Evolutionary conservation across 2,797 vertebrate genomes (phyloP).

Genomic region (Neoniphon sammara): DNA sequence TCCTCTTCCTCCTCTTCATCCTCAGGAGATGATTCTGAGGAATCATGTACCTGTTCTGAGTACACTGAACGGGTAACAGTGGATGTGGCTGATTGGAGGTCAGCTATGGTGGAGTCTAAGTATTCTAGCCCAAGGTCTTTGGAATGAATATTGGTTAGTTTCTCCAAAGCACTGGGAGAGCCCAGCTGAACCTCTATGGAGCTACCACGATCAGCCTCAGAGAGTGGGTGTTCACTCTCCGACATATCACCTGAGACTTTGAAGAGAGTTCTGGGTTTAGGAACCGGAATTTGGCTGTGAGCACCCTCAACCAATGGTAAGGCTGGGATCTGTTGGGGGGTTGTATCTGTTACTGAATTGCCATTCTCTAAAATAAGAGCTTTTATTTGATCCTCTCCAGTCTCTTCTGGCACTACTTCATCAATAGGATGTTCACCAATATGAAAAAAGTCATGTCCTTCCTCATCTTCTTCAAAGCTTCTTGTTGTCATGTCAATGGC

Average conservation of each 20-base stretch:
- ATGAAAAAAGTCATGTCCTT: conserved; percentile 90
- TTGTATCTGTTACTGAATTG: conserved; percentile 26
- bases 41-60: conserved; percentile 81
- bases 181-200: conserved; percentile 53
- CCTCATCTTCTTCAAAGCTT: conserved; percentile 85
- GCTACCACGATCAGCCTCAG: conserved; percentile 35
- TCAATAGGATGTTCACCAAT: conserved; percentile 80
- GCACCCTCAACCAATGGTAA: conserved; percentile 20
- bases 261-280: conserved; percentile 46
- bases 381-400: conserved; percentile 20
- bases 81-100: conserved; percentile 82
- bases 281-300: conserved; percentile 32
- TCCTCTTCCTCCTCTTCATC: conserved; percentile 80
- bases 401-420: conserved; percentile 54
- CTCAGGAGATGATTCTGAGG: conserved; percentile 90
- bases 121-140: conserved; percentile 76
- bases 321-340: conserved; percentile 24
- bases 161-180: conserved; percentile 55
- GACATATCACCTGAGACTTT: conserved; percentile 35
- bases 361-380: conserved; percentile 28
- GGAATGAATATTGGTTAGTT: conserved; percentile 54
- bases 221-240: conserved; percentile 35
- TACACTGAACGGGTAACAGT: conserved; percentile 71
- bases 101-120: conserved; percentile 78
- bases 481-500: conserved; percentile 97